Percentiles rank a stretch among this genome's conserved stretches.
Conservation (phyloP, 2,797 vertebrate genomes). For the Acanthis flammea region DNA sequence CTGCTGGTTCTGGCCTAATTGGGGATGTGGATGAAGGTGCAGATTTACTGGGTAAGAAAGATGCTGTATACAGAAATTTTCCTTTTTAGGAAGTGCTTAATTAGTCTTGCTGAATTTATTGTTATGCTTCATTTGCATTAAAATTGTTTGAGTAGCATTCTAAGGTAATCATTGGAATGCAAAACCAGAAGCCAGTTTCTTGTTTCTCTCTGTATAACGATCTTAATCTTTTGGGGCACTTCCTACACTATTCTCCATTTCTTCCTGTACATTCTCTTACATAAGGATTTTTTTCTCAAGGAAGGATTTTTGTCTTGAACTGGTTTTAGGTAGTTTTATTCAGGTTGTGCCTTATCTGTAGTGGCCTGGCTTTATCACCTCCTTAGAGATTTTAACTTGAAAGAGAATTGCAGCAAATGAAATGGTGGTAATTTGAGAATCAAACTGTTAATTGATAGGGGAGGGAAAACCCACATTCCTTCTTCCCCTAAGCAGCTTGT, state of each 20-base stretch:
- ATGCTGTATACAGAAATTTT: background rate
- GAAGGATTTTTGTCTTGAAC: background rate
- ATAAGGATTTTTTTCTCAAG: background rate
- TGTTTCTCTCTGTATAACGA: background rate
- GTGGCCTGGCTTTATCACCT: background rate
- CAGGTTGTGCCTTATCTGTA: background rate
- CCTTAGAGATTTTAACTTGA: background rate
- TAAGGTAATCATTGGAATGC: background rate
- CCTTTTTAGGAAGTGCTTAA: background rate
- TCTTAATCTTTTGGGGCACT: background rate
- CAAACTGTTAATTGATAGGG: background rate
- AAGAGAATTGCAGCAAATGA: background rate
- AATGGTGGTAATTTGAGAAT: background rate
- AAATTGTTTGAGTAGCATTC: background rate
- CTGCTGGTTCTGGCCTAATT: constrained; percentile 92
- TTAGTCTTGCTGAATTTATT: background rate
- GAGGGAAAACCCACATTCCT: background rate
- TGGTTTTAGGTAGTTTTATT: background rate
- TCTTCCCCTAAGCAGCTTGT: background rate
- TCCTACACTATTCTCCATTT: background rate
- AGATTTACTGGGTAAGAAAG: constrained; percentile 90
- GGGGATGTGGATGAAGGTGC: constrained; percentile 96
- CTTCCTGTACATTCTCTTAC: background rate
- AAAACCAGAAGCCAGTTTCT: background rate
- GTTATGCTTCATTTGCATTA: constrained; percentile 3